phyloP scores from a whole-genome alignment of 2,888 invertebrate species.

The Mesopsocus fuscifrons region DNA sequence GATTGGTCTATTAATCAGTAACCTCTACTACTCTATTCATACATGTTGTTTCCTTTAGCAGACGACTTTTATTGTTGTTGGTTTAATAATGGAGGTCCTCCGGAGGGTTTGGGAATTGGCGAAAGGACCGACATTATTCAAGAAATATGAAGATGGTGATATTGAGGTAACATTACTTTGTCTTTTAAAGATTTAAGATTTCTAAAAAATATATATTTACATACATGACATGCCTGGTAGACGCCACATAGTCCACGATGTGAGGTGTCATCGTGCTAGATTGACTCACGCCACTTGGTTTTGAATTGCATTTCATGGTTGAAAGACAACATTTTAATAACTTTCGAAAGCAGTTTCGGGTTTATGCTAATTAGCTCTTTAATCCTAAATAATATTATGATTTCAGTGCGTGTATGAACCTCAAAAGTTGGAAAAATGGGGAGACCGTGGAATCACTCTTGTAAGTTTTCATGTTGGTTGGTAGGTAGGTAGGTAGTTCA shows the following conservation, averaged over 20 bases:
- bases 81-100: conserved; percentile 27
- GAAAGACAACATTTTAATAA: no score
- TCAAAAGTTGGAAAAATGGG: conserved; percentile 46
- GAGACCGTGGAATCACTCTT: conserved; percentile 47
- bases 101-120: conserved; percentile 40
- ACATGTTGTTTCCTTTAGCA: no score
- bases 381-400: conserved; percentile 12
- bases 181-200: not conserved
- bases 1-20: no score
- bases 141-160: conserved; percentile 44
- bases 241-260: no score
- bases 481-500: no score
- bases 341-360: no score
- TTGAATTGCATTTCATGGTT: no score
- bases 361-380: no score
- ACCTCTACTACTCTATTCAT: no score
- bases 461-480: no score
- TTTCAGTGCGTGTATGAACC: conserved; percentile 46
- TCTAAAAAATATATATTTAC: conserved; percentile 17
- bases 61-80: no score
- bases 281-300: conserved; percentile 9
- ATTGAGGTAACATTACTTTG: conserved; percentile 26
- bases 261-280: conserved; percentile 9
- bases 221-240: no score
- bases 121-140: conserved; percentile 49